Base-by-base conservation (phyloP, 2,113 vertebrate genomes). In the Otolemur garnettii region DNA sequence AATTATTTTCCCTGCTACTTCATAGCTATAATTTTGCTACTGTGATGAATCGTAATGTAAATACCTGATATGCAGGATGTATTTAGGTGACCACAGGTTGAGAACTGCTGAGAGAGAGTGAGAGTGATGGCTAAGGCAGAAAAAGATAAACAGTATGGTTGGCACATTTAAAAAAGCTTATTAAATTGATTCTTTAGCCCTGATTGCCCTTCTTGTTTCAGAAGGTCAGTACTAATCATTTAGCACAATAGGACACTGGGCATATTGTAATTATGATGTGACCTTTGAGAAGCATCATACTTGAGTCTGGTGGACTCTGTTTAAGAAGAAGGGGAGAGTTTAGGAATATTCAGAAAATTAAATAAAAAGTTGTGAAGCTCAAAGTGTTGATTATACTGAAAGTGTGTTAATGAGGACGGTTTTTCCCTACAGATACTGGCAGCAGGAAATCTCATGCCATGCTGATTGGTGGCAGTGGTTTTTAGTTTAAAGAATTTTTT, bases 401-500 rank as follows among this genome's bases (percentile, higher is more conserved):
- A 87, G 57, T 33, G 7, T 50, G 45, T 82, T 35, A 77, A 17
- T 1, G 12, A 82, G 89, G 33, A n/a, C 33, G 35, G 1, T 57
- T 85, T 50, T 81, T 50, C 90, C 35, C 14, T n/a, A 30, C 35
- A 28, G 72, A 68, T 30, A 33, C 68, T 2, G 35, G 66, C 28
- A 55, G 21, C 68, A 3, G 69, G 68, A 89, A 88, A 24, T 72
- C 64, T 22, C 85, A 10, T 4, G 57, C 50, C 68, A 50, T 4
- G 8, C 24, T 60, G 82, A 75, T 59, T 59, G n/a, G 22, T 24
- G 28, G 50, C 79, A 22, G 78, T 82, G 80, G 7, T 64, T 88
- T 88, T 81, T 78, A 69, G 22, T 84, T 94, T 83, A 62, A 64
- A 71, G 12, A 95, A 80, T 19, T 90, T 86, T 78, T 4, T 85